phyloP scores from a whole-genome alignment of 2,888 invertebrate genomes.

The Agonopterix arenella region DNA sequence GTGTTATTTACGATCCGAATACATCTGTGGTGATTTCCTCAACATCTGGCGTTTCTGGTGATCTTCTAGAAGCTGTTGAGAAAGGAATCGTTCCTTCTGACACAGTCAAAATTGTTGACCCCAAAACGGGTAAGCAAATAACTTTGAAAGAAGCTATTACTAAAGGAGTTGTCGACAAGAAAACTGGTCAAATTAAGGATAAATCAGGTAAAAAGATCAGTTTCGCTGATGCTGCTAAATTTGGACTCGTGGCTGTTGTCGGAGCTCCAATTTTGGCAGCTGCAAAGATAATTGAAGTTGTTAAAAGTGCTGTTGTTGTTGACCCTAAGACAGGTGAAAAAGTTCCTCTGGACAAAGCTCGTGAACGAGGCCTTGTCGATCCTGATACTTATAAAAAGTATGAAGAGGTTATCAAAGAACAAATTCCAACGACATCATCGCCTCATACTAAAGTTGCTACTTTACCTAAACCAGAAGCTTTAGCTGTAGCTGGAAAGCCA shows the following conservation, averaged over 20 bases:
- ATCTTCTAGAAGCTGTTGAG: constrained; percentile 83
- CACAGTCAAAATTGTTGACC: constrained; percentile 82
- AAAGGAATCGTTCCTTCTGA: constrained; percentile 83
- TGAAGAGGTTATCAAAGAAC: constrained; percentile 22
- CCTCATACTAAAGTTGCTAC: constrained; percentile 6
- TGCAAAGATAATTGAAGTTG: constrained; percentile 80
- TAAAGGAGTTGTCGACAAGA: constrained; percentile 84
- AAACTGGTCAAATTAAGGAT: constrained; percentile 81
- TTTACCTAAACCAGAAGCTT: constrained; percentile 1
- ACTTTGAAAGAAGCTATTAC: constrained; percentile 86
- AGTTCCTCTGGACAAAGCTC: constrained; percentile 83
- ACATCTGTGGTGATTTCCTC: constrained; percentile 82
- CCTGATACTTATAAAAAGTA: constrained; percentile 50
- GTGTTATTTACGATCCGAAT: constrained; percentile 85
- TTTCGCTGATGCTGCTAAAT: constrained; percentile 84
- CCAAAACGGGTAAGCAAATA: constrained; percentile 81
- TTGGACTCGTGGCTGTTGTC: constrained; percentile 84
- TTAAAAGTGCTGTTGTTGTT: constrained; percentile 75
- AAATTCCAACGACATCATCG: background rate
- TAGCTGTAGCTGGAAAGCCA: background rate
- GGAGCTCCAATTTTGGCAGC: constrained; percentile 86
- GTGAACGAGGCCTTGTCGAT: constrained; percentile 80
- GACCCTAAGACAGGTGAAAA: constrained; percentile 85
- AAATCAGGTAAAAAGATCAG: constrained; percentile 81
- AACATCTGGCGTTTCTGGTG: constrained; percentile 78